These are phyloP conservation scores for Parelbella ahira DNA, from an alignment of 2,888 invertebrate genomes.

Conservation along the genomic window DNA sequence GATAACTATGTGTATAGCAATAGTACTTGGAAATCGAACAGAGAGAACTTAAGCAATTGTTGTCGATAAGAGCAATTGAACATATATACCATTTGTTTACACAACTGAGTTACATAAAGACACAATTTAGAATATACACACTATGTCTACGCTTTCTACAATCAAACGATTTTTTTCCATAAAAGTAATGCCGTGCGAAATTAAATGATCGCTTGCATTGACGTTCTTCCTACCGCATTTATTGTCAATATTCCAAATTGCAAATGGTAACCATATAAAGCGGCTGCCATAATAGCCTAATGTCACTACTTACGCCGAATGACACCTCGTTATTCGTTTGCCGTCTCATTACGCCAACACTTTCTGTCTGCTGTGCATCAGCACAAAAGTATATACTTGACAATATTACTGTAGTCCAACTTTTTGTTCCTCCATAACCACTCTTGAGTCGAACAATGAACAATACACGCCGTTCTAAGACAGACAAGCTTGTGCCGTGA, in stretches of 20 bases:
- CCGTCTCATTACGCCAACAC: slow-evolving; percentile 18
- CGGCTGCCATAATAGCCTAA: slow-evolving; percentile 5
- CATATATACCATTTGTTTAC: neutral
- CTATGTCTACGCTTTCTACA: slow-evolving; percentile 17
- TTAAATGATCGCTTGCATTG: slow-evolving; percentile 19
- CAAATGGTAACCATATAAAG: slow-evolving; percentile 13
- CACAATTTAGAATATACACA: no score
- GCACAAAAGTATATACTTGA: slow-evolving; percentile 3
- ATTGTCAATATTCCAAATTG: slow-evolving; percentile 20
- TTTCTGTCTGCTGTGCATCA: slow-evolving; percentile 14
- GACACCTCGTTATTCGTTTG: slow-evolving; percentile 12
- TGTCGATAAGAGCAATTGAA: neutral
- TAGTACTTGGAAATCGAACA: no score
- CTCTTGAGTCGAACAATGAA: slow-evolving; percentile 13
- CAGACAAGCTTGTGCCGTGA: slow-evolving; percentile 40
- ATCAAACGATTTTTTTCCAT: slow-evolving; percentile 12
- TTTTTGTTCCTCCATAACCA: slow-evolving; percentile 14
- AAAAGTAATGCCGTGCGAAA: slow-evolving; percentile 22
- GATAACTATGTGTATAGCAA: no score
- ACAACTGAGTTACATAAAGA: neutral
- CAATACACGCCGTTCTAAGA: slow-evolving; percentile 13
- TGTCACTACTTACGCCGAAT: slow-evolving; percentile 17
- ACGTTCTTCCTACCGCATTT: slow-evolving; percentile 18
- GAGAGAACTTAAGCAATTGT: no score
- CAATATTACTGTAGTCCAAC: slow-evolving; percentile 9